A percentile compares a stretch with the other conserved stretches of the same genome.
Evolutionary conservation across 2,888 invertebrate species (phyloP).

Genomic region (Cylindroiulus punctatus): DNA sequence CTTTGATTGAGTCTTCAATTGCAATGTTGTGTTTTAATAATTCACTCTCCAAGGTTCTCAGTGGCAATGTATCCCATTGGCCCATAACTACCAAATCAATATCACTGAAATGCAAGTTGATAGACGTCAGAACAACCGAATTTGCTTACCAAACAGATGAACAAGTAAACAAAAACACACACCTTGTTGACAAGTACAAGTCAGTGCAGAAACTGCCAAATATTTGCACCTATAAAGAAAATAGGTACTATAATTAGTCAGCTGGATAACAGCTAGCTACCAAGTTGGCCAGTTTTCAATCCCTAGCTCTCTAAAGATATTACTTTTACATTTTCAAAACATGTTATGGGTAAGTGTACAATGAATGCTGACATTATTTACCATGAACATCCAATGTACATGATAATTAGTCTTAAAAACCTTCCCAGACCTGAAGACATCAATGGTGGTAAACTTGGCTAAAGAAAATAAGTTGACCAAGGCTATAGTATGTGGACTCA

Average conservation of each 20-base stretch:
- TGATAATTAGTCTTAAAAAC: no score
- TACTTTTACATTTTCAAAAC: no score
- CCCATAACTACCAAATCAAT: slow-evolving; percentile 78
- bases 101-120: slow-evolving; percentile 70
- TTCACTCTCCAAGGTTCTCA: slow-evolving; percentile 90
- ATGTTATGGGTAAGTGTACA: no score
- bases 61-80: slow-evolving; percentile 90
- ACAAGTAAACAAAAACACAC: slow-evolving; percentile 24
- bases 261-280: background rate
- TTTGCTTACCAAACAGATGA: background rate
- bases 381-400: no score
- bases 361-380: no score
- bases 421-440: no score
- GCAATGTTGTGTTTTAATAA: slow-evolving; percentile 89
- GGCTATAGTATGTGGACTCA: background rate
- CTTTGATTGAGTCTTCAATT: slow-evolving; percentile 89
- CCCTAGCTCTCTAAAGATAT: no score
- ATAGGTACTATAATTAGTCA: background rate
- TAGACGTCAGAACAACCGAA: background rate
- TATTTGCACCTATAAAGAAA: slow-evolving; percentile 79
- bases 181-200: slow-evolving; percentile 96
- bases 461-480: background rate
- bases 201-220: slow-evolving; percentile 98
- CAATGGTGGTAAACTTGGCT: background rate
- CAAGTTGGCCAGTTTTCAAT: no score